These are phyloP conservation scores for Lepidurus apus DNA, from an alignment of 1,140 invertebrate genomes.

Conservation along the genomic window DNA sequence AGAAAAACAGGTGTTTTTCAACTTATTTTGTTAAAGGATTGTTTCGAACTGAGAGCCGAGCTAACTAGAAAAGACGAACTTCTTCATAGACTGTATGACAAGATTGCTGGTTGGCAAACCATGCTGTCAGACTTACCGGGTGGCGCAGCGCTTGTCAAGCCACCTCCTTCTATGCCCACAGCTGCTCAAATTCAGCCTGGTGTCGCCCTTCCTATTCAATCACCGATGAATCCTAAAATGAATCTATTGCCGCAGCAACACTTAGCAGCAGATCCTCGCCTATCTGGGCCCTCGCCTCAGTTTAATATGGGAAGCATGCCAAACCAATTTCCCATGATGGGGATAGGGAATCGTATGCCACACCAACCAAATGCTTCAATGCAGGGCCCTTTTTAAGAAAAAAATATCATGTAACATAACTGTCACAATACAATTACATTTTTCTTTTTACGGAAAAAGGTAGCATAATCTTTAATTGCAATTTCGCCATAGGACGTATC, in stretches of 20 bases:
- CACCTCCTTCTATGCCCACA: not conserved
- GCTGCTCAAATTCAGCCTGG: not conserved
- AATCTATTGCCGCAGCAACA: not conserved
- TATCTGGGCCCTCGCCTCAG: not conserved
- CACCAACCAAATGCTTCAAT: not conserved
- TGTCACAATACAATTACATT: no score
- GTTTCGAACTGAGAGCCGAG: constrained; percentile 74
- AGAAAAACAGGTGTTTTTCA: not conserved
- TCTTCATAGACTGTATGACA: constrained; percentile 81
- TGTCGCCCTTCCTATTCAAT: not conserved
- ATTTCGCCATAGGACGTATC: no score
- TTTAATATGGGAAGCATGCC: not conserved
- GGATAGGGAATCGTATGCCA: not conserved
- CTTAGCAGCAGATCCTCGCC: not conserved
- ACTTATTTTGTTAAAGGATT: constrained; percentile 54
- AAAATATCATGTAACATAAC: not conserved
- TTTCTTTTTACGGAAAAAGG: no score
- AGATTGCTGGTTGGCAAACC: constrained; percentile 81
- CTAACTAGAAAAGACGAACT: constrained; percentile 79
- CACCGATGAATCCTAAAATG: constrained; percentile 5
- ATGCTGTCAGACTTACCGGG: constrained; percentile 66
- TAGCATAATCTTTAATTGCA: no score
- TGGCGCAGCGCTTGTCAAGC: constrained; percentile 30
- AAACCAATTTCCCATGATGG: constrained; percentile 15
- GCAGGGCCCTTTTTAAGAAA: not conserved